phyloP scores from a whole-genome alignment of 2,888 invertebrate genomes.

The Litoditis marina region DNA sequence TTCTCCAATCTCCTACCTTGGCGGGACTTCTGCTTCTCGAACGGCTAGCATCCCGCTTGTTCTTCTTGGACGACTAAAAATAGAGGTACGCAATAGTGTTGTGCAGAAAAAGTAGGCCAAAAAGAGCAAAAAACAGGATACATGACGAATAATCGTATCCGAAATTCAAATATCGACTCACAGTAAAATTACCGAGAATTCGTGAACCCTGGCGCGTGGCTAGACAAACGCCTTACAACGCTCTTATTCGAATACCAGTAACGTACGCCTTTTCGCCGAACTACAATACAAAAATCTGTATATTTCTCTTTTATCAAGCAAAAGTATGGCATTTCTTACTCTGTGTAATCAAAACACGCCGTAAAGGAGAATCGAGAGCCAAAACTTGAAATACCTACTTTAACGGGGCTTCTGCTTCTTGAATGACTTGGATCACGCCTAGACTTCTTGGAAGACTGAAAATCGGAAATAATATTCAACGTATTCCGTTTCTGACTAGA shows the following conservation, averaged over 20 bases:
- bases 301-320: too few relatives aligned
- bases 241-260: not conserved
- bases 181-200: not conserved
- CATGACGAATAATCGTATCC: not conserved
- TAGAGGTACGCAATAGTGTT: too few relatives aligned
- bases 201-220: not conserved
- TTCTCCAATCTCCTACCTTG: not conserved
- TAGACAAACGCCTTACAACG: not conserved
- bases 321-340: too few relatives aligned
- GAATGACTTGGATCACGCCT: constrained; percentile 11
- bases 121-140: not conserved
- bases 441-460: constrained; percentile 1
- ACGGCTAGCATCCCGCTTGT: not conserved
- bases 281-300: too few relatives aligned
- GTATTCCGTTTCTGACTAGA: too few relatives aligned
- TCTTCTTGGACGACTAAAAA: too few relatives aligned
- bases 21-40: not conserved
- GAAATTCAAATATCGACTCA: not conserved
- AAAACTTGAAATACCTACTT: not conserved
- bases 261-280: not conserved
- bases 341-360: too few relatives aligned
- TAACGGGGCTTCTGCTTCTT: constrained; percentile 12
- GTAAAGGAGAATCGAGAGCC: not conserved
- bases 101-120: not conserved
- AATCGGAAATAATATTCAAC: too few relatives aligned